Evolutionary conservation across 2,888 invertebrate species (phyloP), one percentile per base, ranked within the genome.

Genomic region (Euzophera pinguis): DNA sequence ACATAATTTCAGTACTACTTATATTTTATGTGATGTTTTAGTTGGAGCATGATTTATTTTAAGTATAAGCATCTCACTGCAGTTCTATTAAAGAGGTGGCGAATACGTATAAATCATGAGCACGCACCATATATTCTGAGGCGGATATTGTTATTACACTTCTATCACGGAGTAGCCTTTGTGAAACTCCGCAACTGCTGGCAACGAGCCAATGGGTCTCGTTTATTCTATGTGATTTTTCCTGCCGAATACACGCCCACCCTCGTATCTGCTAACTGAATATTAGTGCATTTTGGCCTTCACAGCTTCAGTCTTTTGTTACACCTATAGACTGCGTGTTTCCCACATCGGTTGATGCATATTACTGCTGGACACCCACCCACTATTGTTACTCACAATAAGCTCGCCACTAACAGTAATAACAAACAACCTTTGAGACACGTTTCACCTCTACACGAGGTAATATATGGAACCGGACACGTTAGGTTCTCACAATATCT

Each of bases 121-220:
- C 43, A 13, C 29, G 45, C 45, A 13, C 10, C 32, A 32, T 45
- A 14, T 32, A 29, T 29, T 43, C 29, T 9, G 42, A 42, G 38
- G 14, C 32, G 45, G 29, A 32, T 29, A 45, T 45, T 29, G 32
- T 29, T 13, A 62, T 14, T 38, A 14, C 38, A 5, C 14, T 12
- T 13, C 13, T 13, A 29, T 45, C 32, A 29, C 45, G 12, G n/a
- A 13, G 35, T n/a, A 2, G 29, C 29, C 32, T 32, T 32, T 45
- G 45, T 45, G 29, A n/a, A 22, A 22, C 3, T 9, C 29, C 45
- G 22, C 17, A 13, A 12, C 45, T 9, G 22, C 14, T 45, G 45
- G 45, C 45, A 14, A 1, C 9, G 45, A 13, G 45, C 45, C 45
- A 45, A 27, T 29, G 45, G 12, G 13, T 29, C 14, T 13, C 29